A percentile compares a stretch with the other conserved stretches of the same genome.
These are phyloP conservation scores for Zaprionus africanus DNA, from an alignment of 1,140 invertebrate genomes.

Conservation along the genomic window DNA sequence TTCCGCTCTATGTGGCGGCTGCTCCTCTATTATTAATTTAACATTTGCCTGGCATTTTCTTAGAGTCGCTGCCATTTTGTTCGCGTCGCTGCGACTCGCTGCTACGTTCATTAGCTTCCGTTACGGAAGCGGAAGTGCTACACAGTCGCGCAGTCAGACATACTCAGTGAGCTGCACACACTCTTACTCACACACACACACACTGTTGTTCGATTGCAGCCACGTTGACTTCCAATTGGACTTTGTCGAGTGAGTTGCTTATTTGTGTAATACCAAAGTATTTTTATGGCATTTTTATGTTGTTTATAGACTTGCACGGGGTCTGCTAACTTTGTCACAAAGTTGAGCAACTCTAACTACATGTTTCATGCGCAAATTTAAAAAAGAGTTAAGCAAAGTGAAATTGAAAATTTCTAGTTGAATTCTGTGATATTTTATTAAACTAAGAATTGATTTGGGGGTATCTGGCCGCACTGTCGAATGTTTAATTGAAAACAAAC, in stretches of 20 bases:
- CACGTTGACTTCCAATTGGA: constrained; percentile 40
- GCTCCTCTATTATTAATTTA: constrained; percentile 60
- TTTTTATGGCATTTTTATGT: constrained; percentile 54
- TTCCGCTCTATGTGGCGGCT: constrained; percentile 36
- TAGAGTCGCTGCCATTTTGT: constrained; percentile 52
- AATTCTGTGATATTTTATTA: background rate
- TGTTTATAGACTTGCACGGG: constrained; percentile 33
- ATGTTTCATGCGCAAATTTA: background rate
- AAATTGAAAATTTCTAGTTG: background rate
- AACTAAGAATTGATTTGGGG: background rate
- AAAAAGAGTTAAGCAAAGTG: background rate
- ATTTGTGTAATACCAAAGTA: constrained; percentile 47
- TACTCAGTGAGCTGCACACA: constrained; percentile 46
- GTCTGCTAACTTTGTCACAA: constrained; percentile 22
- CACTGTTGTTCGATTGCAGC: constrained; percentile 31
- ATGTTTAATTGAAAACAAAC: background rate
- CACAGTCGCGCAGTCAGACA: constrained; percentile 68
- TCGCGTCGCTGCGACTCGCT: constrained; percentile 39
- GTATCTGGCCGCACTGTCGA: background rate
- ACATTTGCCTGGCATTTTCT: constrained; percentile 62
- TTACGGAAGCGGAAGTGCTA: constrained; percentile 67
- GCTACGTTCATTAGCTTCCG: constrained; percentile 70
- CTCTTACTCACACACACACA: constrained; percentile 16
- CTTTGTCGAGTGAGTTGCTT: constrained; percentile 39
- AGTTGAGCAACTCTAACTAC: background rate